Base-by-base conservation (phyloP, 1,140 invertebrate genomes). In the Pomphorhynchus laevis region DNA sequence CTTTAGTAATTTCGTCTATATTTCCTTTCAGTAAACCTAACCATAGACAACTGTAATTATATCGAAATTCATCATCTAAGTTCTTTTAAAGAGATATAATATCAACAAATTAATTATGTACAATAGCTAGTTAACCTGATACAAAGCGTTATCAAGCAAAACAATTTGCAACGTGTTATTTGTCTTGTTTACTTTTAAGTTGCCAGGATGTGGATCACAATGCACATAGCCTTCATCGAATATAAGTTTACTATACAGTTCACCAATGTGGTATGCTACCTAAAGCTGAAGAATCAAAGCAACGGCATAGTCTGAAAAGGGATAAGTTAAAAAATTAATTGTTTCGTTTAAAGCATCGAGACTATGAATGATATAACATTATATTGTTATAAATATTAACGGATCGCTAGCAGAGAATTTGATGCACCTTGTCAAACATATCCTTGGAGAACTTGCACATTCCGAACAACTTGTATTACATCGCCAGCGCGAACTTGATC, bases 141-240 rank as follows among this genome's bases (percentile, higher is more conserved):
- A 93, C 17, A 98, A 64, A 9, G 86, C 86, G 62, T 98, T 86
- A 61, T 98, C 86, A 21, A 98, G 56, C 3, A 98, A 60, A 39
- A 76, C 63, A 37, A 98, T 67, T 51, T 84, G 66, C 9, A 71
- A 71, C 12, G 35, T 25, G 12, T 47, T 36, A 6, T 42, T 16
- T 27, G 48, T 53, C 40, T 56, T 52, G 25, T 55, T 51, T 0
- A 95, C 68, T 2, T 93, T 57, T 44, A 98, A 74, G 61, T 95
- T 95, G 4, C 86, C 86, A 6, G 86, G 84, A 64, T 98, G 86
- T 6, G 86, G 86, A 64, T 98, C 86, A 54, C 77, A 80, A 51
- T 98, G 86, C 12, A 95, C 75, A 58, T 80, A 89, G 1, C 86
- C 86, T 45, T 74, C 68, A 5, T 72, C 68, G 59, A 93, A 95